A percentile compares a stretch with the other conserved stretches of the same genome.
Conservation (phyloP, 2,888 invertebrate species). For the Rotaria sp. region DNA sequence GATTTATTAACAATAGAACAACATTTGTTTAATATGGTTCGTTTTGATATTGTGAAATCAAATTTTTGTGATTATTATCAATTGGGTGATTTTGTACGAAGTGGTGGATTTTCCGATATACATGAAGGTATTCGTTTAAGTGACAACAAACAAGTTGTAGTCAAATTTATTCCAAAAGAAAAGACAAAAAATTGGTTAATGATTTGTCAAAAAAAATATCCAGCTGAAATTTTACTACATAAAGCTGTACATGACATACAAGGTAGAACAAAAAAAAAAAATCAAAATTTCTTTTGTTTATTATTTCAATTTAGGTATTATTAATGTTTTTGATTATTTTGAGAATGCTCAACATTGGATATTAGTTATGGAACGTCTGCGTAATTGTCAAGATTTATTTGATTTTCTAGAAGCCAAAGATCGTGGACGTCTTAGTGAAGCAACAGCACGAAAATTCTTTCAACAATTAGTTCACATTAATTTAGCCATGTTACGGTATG, state of each 20-base stretch:
- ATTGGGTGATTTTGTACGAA: constrained; percentile 37
- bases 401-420: constrained; percentile 61
- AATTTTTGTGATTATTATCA: constrained; percentile 31
- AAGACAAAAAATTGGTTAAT: constrained; percentile 41
- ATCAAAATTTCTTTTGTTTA: background rate
- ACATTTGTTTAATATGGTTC: constrained; percentile 7
- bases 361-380: constrained; percentile 60
- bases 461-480: constrained; percentile 60
- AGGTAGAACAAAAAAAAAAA: background rate
- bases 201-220: constrained; percentile 39
- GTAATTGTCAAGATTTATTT: constrained; percentile 58
- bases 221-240: constrained; percentile 40
- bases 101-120: constrained; percentile 40
- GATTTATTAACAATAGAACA: constrained; percentile 1
- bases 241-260: constrained; percentile 28
- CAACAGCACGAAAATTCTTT: constrained; percentile 59
- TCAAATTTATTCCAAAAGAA: constrained; percentile 40
- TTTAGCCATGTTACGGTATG: constrained; percentile 49
- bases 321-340: constrained; percentile 60
- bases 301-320: constrained; percentile 54
- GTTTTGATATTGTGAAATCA: background rate
- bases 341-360: constrained; percentile 59
- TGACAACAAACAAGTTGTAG: constrained; percentile 30
- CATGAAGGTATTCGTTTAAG: constrained; percentile 36
- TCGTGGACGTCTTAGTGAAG: constrained; percentile 57